Conservation (phyloP, 2,797 vertebrate genomes). For the Sylvilagus floridanus region DNA sequence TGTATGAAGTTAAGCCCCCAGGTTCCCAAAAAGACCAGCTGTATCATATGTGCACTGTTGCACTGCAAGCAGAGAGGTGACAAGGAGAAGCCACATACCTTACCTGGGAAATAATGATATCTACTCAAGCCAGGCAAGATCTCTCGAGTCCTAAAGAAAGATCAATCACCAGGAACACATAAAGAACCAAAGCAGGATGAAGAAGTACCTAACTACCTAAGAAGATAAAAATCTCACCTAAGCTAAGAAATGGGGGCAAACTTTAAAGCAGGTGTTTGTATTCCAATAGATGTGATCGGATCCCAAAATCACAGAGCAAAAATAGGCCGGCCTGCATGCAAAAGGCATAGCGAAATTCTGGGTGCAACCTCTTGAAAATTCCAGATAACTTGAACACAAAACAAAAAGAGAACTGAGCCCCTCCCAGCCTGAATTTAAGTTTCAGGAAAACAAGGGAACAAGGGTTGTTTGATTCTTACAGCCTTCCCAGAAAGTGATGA, state of each 20-base stretch:
- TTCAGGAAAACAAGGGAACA: neutral
- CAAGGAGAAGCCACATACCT: neutral
- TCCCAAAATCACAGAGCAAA: neutral
- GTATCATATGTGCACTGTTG: neutral
- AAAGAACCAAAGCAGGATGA: neutral
- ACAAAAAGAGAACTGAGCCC: neutral
- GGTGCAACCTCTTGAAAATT: neutral
- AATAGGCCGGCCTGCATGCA: neutral
- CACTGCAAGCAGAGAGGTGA: neutral
- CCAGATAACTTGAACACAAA: neutral
- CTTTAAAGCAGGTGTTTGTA: neutral
- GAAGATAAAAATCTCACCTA: neutral
- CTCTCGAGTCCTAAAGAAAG: neutral
- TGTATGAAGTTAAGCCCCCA: neutral
- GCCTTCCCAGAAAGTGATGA: neutral
- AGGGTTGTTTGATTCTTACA: too few relatives aligned
- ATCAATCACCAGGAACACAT: neutral
- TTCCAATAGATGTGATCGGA: neutral
- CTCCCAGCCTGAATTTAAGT: neutral
- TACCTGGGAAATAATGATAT: neutral
- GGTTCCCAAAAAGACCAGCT: neutral
- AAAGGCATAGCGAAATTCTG: neutral
- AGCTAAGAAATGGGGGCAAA: slow-evolving; percentile 10
- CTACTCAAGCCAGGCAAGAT: neutral
- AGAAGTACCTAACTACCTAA: neutral